Evolutionary conservation across 2,113 vertebrate genomes (phyloP).

Genomic region (Pterocles gutturalis): DNA sequence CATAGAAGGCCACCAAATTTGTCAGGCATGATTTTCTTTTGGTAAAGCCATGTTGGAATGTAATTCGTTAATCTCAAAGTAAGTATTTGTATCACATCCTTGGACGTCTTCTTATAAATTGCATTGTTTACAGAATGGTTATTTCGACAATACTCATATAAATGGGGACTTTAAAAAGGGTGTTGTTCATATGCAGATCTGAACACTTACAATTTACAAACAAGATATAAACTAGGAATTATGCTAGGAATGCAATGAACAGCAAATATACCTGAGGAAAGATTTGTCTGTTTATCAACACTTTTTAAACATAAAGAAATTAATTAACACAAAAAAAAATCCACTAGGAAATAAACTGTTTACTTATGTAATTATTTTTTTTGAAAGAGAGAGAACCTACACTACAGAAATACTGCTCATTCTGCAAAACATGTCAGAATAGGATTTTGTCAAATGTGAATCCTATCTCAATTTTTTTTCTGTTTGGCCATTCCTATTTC

Average conservation of each 20-base stretch:
- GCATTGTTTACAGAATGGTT: neutral
- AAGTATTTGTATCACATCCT: neutral
- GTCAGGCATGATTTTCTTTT: too few relatives aligned
- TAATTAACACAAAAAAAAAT: neutral
- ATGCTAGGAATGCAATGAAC: neutral
- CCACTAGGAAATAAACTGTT: neutral
- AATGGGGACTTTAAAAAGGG: neutral
- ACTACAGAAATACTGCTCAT: neutral
- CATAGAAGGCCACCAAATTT: too few relatives aligned
- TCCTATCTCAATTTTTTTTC: neutral
- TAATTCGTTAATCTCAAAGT: neutral
- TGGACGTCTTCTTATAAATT: neutral
- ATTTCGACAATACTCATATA: neutral
- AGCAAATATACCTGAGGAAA: neutral
- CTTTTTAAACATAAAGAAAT: neutral
- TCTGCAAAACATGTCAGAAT: neutral
- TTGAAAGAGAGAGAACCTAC: neutral
- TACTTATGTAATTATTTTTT: neutral
- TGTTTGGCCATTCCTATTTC: neutral
- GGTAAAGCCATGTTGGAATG: too few relatives aligned
- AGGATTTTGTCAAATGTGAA: neutral
- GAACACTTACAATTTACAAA: neutral
- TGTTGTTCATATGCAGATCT: neutral
- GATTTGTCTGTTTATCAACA: neutral
- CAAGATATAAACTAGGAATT: neutral